Evolutionary conservation across 2,888 invertebrate genomes (phyloP).

Genomic region (Pseudococcus longispinus): DNA sequence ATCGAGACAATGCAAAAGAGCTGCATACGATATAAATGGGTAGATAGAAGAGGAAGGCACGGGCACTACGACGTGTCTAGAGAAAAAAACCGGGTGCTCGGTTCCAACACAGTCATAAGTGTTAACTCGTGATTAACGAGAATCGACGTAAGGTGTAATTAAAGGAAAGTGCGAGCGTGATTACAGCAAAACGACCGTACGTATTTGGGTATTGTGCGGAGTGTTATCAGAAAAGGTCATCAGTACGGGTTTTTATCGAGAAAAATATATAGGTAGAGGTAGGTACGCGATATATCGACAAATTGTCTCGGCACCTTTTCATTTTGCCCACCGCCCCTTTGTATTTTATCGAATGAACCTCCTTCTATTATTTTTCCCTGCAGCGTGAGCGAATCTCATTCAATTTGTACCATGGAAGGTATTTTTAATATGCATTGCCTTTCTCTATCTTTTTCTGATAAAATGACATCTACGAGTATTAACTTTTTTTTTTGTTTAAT

Average conservation of each 20-base stretch:
- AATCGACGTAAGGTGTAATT: background rate
- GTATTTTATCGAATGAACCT: background rate
- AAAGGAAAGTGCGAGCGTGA: background rate
- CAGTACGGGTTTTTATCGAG: background rate
- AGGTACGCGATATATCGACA: background rate
- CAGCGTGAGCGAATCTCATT: background rate
- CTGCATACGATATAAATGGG: background rate
- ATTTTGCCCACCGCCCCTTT: background rate
- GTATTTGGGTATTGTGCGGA: background rate
- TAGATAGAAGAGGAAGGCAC: background rate
- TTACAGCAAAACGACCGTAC: background rate
- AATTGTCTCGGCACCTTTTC: constrained; percentile 1
- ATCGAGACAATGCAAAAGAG: background rate
- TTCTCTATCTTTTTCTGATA: too few species aligned
- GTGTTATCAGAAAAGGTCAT: background rate
- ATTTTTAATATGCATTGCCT: too few species aligned
- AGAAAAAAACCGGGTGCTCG: background rate
- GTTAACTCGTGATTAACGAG: constrained; percentile 13
- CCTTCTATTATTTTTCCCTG: background rate
- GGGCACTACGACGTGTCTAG: background rate
- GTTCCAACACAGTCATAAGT: background rate
- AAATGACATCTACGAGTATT: too few species aligned
- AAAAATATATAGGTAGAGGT: background rate
- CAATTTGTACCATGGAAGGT: background rate
- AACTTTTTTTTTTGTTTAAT: background rate